These are phyloP conservation scores for Coelopa frigida DNA, from an alignment of 1,140 invertebrate species.

Conservation along the genomic window DNA sequence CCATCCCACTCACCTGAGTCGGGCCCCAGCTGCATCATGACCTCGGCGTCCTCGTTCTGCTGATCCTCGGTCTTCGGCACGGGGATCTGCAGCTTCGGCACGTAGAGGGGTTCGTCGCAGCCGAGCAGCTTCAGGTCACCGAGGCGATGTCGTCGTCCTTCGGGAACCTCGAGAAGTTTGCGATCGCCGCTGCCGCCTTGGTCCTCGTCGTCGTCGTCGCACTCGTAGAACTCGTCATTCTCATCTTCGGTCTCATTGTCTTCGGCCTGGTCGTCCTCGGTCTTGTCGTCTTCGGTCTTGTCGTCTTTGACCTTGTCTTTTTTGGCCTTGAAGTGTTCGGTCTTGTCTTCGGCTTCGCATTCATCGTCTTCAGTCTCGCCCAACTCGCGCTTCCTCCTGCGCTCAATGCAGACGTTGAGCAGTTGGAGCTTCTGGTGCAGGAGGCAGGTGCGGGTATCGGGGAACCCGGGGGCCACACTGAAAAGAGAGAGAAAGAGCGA, in stretches of 20 bases:
- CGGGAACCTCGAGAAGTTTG: conserved; percentile 57
- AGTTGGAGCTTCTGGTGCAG: conserved; percentile 94
- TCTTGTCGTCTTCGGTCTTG: conserved; percentile 12
- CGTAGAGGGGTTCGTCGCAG: conserved; percentile 66
- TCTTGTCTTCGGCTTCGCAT: neutral
- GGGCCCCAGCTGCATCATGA: conserved; percentile 78
- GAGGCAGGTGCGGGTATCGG: conserved; percentile 81
- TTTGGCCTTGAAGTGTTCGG: neutral
- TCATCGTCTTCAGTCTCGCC: conserved; percentile 18
- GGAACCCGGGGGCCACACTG: conserved; percentile 64
- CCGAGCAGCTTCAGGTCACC: conserved; percentile 60
- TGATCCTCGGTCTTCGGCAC: conserved; percentile 97
- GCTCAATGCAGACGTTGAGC: conserved; percentile 91
- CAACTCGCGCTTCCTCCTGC: conserved; percentile 56
- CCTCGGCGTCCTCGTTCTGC: conserved; percentile 85
- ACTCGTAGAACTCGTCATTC: conserved; percentile 83
- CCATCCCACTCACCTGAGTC: conserved; percentile 64
- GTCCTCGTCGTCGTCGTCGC: conserved; percentile 57
- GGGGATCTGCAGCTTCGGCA: conserved; percentile 89
- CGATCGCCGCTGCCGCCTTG: conserved; percentile 13
- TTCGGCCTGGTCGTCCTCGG: conserved; percentile 15
- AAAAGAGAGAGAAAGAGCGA: no score
- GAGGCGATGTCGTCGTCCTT: conserved; percentile 63
- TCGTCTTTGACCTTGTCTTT: conserved; percentile 2
- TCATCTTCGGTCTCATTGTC: conserved; percentile 65